phyloP scores from a whole-genome alignment of 2,888 invertebrate genomes.

The Kuschelorhynchus macadamiae region DNA sequence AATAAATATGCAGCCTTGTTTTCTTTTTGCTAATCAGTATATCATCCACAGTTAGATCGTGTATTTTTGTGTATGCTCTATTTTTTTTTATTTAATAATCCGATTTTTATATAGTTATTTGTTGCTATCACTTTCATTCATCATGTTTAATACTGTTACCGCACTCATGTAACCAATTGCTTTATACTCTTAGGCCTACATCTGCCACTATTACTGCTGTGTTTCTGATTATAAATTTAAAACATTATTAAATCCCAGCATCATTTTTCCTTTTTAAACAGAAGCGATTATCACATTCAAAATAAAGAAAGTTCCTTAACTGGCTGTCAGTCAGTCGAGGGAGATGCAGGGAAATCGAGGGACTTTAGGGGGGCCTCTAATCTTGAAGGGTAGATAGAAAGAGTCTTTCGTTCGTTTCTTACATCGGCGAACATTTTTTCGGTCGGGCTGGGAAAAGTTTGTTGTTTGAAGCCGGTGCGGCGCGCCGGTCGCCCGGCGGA shows the following conservation, averaged over 20 bases:
- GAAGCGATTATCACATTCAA: conserved; percentile 45
- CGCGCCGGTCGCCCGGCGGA: conserved; percentile 58
- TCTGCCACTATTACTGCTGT: no score
- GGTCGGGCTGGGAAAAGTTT: conserved; percentile 76
- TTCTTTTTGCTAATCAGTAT: no score
- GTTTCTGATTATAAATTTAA: no score
- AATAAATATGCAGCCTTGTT: no score
- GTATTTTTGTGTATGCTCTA: no score
- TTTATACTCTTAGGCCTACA: no score
- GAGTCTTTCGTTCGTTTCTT: conserved; percentile 70
- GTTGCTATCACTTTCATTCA: no score
- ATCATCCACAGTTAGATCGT: no score
- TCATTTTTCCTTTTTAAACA: background rate
- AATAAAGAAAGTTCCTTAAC: conserved; percentile 51
- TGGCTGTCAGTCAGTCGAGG: conserved; percentile 51
- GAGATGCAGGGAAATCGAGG: conserved; percentile 52
- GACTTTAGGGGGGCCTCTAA: conserved; percentile 58
- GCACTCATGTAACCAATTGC: no score
- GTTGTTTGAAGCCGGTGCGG: conserved; percentile 73
- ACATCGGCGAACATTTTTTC: conserved; percentile 70
- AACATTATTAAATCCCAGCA: background rate
- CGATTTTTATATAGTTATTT: no score
- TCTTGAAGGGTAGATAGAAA: conserved; percentile 70
- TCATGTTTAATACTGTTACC: no score
- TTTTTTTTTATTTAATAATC: no score